Evolutionary conservation across 2,797 vertebrate genomes (phyloP), one percentile per base, ranked within the genome.

Genomic region (Pygocentrus nattereri): DNA sequence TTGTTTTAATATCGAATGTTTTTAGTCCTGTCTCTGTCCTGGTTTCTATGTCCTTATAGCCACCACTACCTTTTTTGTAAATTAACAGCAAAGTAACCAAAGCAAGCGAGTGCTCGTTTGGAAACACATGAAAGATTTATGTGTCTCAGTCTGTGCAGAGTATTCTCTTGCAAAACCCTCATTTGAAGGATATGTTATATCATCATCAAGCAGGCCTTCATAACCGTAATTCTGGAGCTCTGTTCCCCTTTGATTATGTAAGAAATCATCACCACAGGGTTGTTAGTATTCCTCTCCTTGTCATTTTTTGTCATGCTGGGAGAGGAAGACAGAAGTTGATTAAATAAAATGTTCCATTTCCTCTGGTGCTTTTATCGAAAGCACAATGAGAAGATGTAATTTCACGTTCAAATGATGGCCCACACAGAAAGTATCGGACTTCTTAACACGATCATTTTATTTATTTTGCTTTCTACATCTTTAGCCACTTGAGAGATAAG

Each of bases 291-390:
- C 49, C 52, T 54, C 58, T 64, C 31, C 34, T 19, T 72, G 75
- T 78, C 71, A 27, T 82, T 64, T n/a, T 65, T 74, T 58, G 81
- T 78, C 76, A 56, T 78, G 76, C 72, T 68, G 61, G 64, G 76
- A 56, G 70, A 68, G 76, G 62, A 52, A 82, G 76, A 78, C 61
- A 74, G 76, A 74, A 74, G 69, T 78, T 82, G 81, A 78, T 82
- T 78, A 82, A 78, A 78, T 74, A 70, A 78, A 81, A 82, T 68
- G 68, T 31, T 73, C 77, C 61, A 82, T 78, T 82, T 82, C 76
- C 75, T 74, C 81, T 41, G 41, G 72, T 34, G 74, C 75, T 78
- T 82, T 78, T 58, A 49, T 23, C n/a, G 50, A 59, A 72, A 25
- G 54, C 38, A 13, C 13, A 73, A 73, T 49, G 54, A 31, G 10